Conservation (phyloP, 2,888 invertebrate species). For the Luperina testacea region DNA sequence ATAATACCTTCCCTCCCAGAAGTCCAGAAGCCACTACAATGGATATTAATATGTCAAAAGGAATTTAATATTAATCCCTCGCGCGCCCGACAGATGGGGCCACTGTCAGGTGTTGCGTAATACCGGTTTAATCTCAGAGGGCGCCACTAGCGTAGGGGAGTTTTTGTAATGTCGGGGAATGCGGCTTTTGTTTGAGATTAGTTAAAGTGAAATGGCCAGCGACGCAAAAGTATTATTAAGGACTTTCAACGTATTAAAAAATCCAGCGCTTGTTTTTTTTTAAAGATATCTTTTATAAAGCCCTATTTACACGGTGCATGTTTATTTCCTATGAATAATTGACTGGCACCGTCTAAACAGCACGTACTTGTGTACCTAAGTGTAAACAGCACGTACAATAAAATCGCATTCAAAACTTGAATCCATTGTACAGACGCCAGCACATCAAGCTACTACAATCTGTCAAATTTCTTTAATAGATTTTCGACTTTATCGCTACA, state of each 20-base stretch:
- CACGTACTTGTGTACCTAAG: too few relatives aligned
- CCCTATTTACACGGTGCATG: too few relatives aligned
- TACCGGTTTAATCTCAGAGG: slow-evolving; percentile 60
- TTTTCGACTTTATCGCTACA: too few relatives aligned
- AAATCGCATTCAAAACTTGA: too few relatives aligned
- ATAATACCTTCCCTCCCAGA: neutral
- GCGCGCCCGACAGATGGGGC: slow-evolving; percentile 60
- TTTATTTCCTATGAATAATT: too few relatives aligned
- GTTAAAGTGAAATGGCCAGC: slow-evolving; percentile 44
- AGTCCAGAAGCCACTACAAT: slow-evolving; percentile 21
- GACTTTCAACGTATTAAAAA: slow-evolving; percentile 5
- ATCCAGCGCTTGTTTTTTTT: neutral
- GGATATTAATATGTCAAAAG: slow-evolving; percentile 60
- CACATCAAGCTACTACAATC: too few relatives aligned
- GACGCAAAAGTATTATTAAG: slow-evolving; percentile 24
- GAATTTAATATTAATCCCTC: slow-evolving; percentile 63
- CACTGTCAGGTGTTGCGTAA: slow-evolving; percentile 63
- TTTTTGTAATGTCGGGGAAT: slow-evolving; percentile 21
- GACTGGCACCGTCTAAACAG: too few relatives aligned
- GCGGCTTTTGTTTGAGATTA: slow-evolving; percentile 47
- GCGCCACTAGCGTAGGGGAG: slow-evolving; percentile 48
- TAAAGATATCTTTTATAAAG: neutral
- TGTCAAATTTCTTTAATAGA: too few relatives aligned
- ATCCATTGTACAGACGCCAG: too few relatives aligned
- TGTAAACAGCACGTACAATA: too few relatives aligned